Evolutionary conservation across 2,888 invertebrate species (phyloP).

Genomic region (Drosophila limbata): DNA sequence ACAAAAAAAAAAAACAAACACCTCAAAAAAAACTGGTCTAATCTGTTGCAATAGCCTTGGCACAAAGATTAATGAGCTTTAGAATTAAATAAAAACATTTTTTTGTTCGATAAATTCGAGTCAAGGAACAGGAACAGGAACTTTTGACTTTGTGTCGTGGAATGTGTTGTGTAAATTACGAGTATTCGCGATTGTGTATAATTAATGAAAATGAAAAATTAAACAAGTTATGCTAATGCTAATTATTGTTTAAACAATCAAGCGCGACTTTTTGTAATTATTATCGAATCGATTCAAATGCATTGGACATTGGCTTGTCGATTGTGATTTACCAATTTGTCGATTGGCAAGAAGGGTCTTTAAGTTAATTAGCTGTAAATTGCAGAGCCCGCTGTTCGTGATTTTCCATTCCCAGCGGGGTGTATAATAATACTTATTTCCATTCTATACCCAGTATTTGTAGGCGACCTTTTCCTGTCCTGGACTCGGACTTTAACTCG

Average conservation of each 20-base stretch:
- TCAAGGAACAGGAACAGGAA: constrained; percentile 28
- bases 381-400: constrained; percentile 23
- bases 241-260: constrained; percentile 51
- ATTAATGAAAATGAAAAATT: constrained; percentile 18
- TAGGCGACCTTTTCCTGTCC: not conserved
- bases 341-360: constrained; percentile 13
- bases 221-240: constrained; percentile 65
- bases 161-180: constrained; percentile 12
- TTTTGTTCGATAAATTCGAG: no score
- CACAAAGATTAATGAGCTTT: constrained; percentile 6
- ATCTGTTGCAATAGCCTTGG: constrained; percentile 38
- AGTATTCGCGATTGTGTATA: constrained; percentile 4
- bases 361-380: constrained; percentile 45
- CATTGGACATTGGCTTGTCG: constrained; percentile 3
- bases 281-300: constrained; percentile 19
- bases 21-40: constrained; percentile 41
- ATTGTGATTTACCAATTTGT: not conserved
- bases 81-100: not conserved
- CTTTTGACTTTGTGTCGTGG: constrained; percentile 1
- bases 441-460: constrained; percentile 8
- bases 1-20: constrained; percentile 25
- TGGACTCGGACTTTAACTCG: not conserved
- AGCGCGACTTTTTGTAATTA: constrained; percentile 39
- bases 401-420: not conserved
- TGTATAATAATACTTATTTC: not conserved